These are phyloP conservation scores for Sebastes diploproa DNA, from an alignment of 2,797 vertebrate genomes.

Conservation along the genomic window DNA sequence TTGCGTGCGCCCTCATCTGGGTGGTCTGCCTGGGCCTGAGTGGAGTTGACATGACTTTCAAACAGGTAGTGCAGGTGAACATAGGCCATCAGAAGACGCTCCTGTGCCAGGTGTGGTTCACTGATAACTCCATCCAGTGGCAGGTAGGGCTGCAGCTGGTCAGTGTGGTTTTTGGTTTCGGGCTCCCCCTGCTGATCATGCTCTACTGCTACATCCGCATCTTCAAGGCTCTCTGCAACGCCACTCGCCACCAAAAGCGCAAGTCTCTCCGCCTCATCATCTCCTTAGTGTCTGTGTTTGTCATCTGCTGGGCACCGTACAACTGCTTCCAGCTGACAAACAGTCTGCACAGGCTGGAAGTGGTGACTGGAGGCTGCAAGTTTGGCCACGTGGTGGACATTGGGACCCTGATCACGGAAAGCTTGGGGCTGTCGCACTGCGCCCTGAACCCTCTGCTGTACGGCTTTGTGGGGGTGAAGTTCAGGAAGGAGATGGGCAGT, in stretches of 20 bases:
- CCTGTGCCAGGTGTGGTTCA: slow-evolving; percentile 71
- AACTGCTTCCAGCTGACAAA: slow-evolving; percentile 80
- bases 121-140: slow-evolving; percentile 66
- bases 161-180: slow-evolving; percentile 80
- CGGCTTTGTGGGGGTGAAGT: slow-evolving; percentile 86
- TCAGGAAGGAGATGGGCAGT: slow-evolving; percentile 80
- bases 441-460: slow-evolving; percentile 89
- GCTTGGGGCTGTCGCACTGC: slow-evolving; percentile 83
- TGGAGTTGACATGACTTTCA: slow-evolving; percentile 77
- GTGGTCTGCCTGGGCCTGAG: slow-evolving; percentile 74
- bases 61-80: slow-evolving; percentile 38
- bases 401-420: slow-evolving; percentile 79
- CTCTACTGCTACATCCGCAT: slow-evolving; percentile 85
- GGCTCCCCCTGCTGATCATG: slow-evolving; percentile 84
- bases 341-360: slow-evolving; percentile 66
- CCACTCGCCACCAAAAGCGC: slow-evolving; percentile 74
- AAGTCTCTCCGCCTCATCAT: slow-evolving; percentile 83
- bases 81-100: fast-evolving
- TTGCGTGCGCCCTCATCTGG: slow-evolving; percentile 82
- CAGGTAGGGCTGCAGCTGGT: slow-evolving; percentile 74
- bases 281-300: slow-evolving; percentile 81
- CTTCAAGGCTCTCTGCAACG: slow-evolving; percentile 80
- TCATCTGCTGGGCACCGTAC: slow-evolving; percentile 86
- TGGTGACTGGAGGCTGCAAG: slow-evolving; percentile 63
- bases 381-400: slow-evolving; percentile 76